phyloP scores from a whole-genome alignment of 2,113 vertebrate genomes.

The Tursiops truncatus region DNA sequence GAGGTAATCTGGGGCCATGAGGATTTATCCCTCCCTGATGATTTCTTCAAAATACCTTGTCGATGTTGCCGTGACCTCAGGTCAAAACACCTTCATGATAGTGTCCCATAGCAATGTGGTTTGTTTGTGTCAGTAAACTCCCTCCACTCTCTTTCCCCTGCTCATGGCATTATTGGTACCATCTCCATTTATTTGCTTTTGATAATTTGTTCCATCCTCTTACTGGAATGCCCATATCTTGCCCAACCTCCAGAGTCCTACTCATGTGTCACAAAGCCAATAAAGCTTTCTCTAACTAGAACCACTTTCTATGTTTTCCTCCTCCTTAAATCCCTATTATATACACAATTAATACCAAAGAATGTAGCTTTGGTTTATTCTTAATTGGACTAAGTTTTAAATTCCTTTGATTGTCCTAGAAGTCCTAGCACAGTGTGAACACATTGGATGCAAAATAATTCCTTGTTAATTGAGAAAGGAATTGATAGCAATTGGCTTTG shows the following conservation, averaged over 20 bases:
- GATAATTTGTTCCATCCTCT: background rate
- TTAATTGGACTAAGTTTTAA: slow-evolving; percentile 26
- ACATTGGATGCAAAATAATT: background rate
- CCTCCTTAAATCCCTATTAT: background rate
- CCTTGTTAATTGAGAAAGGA: slow-evolving; percentile 24
- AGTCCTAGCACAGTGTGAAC: background rate
- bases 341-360: background rate
- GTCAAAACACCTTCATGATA: background rate
- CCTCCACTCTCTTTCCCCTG: background rate
- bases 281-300: background rate
- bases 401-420: background rate
- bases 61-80: background rate
- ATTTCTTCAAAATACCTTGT: slow-evolving; percentile 1
- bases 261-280: background rate
- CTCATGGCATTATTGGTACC: background rate
- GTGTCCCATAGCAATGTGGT: background rate
- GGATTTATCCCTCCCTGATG: background rate
- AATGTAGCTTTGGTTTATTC: background rate
- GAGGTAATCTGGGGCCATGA: background rate
- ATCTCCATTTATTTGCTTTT: background rate
- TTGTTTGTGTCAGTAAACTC: background rate
- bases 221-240: background rate
- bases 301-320: background rate
- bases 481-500: background rate
- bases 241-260: background rate